Base-by-base conservation (phyloP, 2,888 invertebrate species). In the Adela reaumurella region DNA sequence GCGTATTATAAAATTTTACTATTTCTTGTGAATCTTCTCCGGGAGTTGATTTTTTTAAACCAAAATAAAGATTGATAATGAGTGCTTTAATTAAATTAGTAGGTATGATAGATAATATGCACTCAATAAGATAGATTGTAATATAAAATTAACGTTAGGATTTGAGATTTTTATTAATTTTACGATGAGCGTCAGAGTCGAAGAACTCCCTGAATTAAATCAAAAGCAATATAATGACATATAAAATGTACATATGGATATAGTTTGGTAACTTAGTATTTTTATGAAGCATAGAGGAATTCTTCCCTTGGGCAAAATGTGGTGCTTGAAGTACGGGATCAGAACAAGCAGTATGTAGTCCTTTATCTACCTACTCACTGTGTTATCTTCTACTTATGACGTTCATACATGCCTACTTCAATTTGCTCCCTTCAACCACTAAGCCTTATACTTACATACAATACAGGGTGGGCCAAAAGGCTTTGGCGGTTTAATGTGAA, bases 211-310 rank as follows among this genome's bases (percentile, higher is more conserved):
- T 65, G 70, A 71, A 47, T 70, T 73, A 74, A 77, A 67, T 72
- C 68, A 72, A 76, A 78, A 78, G 78, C 78, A 78, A 78, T 78
- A 78, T 67, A 74, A 76, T 68, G 77, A 77, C 74, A 77, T 76
- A 77, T 76, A 78, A 72, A 50, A 68, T 74, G 74, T 77, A 76
- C 70, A 77, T 71, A 71, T 48, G 66, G 59, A 68, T 74, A 77
- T 77, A 78, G 77, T 77, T 78, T 78, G 76, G 63, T 78, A 78
- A 71, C 71, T 69, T 71, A 67, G 68, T 66, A 70, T 74, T 77
- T 78, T 76, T 77, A 77, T 76, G 65, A 14, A 8, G n/a, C n/a
- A 35, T 35, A 35, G 35, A 14, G 14, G n/a, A 35, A 35, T 35
- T 35, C 8, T 35, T 35, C n/a, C 35, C 35, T 35, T 35, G 35